phyloP scores from a whole-genome alignment of 2,113 vertebrate genomes.

The Periophthalmodon schlosseri region DNA sequence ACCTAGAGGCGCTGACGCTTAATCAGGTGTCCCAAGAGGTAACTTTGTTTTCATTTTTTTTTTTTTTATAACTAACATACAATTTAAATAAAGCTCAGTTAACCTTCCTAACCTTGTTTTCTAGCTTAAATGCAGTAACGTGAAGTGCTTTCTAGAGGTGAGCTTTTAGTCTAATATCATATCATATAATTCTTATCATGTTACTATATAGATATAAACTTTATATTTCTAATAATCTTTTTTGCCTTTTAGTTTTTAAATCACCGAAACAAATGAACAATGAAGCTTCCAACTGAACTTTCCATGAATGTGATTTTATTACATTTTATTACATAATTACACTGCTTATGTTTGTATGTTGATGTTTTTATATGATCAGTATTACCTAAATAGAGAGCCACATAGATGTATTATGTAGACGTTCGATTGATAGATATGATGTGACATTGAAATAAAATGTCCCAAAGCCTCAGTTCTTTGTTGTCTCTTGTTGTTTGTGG shows the following conservation, averaged over 20 bases:
- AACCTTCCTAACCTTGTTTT: background rate
- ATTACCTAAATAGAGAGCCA: conserved; percentile 9
- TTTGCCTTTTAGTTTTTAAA: conserved; percentile 24
- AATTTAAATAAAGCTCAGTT: background rate
- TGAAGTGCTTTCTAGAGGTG: background rate
- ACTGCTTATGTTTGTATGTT: conserved; percentile 8
- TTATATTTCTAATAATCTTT: background rate
- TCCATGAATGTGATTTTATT: conserved; percentile 30
- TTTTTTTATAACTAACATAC: background rate
- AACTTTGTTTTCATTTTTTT: background rate
- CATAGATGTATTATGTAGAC: background rate
- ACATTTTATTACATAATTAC: conserved; percentile 7
- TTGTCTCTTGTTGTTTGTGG: background rate
- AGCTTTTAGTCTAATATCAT: background rate
- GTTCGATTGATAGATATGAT: conserved; percentile 27
- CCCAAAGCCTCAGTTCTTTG: background rate
- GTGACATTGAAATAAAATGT: conserved; percentile 29
- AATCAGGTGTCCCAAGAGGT: conserved; percentile 68
- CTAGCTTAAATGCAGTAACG: background rate
- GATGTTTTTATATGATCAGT: conserved; percentile 18
- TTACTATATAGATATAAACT: background rate
- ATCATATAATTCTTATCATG: background rate
- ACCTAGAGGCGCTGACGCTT: conserved; percentile 67
- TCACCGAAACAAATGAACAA: conserved; percentile 42
- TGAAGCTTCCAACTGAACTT: conserved; percentile 31